Evolutionary conservation across 2,113 vertebrate species (phyloP).

Genomic region (Vanacampus margaritifer): DNA sequence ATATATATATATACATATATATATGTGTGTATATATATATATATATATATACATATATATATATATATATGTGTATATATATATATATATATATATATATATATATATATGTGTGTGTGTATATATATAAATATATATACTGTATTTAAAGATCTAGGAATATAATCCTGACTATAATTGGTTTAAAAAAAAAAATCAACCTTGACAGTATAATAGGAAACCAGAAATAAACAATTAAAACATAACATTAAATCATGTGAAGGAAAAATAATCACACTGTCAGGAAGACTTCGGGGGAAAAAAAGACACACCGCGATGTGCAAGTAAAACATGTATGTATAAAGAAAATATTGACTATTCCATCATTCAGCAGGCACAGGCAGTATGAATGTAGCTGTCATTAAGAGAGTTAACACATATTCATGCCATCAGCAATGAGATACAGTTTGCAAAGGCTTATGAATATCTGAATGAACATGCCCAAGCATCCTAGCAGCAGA

Average conservation of each 20-base stretch:
- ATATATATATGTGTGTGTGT: too few species aligned
- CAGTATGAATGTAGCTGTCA: slow-evolving; percentile 33
- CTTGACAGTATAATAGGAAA: neutral
- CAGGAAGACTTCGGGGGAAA: neutral
- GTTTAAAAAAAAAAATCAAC: too few species aligned
- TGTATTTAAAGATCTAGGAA: too few species aligned
- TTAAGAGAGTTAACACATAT: slow-evolving; percentile 23
- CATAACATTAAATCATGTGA: neutral
- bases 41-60: too few species aligned
- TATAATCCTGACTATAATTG: too few species aligned
- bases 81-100: too few species aligned
- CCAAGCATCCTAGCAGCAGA: slow-evolving; percentile 3
- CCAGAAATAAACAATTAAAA: neutral
- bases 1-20: too few species aligned
- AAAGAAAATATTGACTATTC: slow-evolving; percentile 16
- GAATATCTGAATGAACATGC: slow-evolving; percentile 3
- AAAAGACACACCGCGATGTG: neutral
- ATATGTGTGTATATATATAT: too few species aligned
- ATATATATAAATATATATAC: too few species aligned
- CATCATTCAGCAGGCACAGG: slow-evolving; percentile 34
- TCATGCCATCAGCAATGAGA: slow-evolving; percentile 23
- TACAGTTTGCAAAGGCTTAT: slow-evolving; percentile 27
- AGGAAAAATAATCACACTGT: neutral
- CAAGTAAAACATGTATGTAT: slow-evolving; percentile 26
- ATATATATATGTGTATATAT: too few species aligned